Evolutionary conservation across 2,113 vertebrate species (phyloP).

Genomic region (Cichladusa arquata): DNA sequence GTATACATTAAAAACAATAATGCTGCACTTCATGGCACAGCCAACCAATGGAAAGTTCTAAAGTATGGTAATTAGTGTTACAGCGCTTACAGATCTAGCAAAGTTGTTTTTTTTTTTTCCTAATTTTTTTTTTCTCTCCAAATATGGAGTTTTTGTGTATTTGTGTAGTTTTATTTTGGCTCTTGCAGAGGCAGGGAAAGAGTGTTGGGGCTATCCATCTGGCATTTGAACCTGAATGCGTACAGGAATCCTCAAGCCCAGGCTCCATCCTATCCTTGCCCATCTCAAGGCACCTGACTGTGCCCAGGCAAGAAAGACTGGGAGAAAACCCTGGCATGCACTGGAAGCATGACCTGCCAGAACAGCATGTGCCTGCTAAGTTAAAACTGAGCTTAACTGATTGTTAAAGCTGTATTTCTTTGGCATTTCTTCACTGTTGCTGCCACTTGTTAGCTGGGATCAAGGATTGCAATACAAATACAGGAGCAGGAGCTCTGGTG

Average conservation of each 20-base stretch:
- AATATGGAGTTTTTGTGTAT: neutral
- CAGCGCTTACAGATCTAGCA: accelerated
- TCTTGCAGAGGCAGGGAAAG: neutral
- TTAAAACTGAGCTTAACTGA: neutral
- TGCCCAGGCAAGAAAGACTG: neutral
- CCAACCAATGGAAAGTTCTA: neutral
- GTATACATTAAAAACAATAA: neutral
- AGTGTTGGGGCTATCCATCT: neutral
- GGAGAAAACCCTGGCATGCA: neutral
- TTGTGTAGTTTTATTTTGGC: neutral
- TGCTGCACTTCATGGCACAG: neutral
- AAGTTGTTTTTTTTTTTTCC: neutral
- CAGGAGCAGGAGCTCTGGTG: neutral
- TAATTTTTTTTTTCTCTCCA: accelerated
- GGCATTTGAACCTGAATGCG: neutral
- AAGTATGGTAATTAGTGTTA: neutral
- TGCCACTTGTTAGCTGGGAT: neutral
- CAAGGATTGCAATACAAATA: neutral
- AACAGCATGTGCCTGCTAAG: neutral
- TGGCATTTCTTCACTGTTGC: neutral
- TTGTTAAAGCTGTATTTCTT: neutral
- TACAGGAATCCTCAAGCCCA: neutral
- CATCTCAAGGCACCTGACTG: neutral
- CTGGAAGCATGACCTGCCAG: neutral
- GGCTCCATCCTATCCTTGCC: neutral